Base-by-base conservation (phyloP, 1,140 invertebrate species). In the Lordiphosa mommai region DNA sequence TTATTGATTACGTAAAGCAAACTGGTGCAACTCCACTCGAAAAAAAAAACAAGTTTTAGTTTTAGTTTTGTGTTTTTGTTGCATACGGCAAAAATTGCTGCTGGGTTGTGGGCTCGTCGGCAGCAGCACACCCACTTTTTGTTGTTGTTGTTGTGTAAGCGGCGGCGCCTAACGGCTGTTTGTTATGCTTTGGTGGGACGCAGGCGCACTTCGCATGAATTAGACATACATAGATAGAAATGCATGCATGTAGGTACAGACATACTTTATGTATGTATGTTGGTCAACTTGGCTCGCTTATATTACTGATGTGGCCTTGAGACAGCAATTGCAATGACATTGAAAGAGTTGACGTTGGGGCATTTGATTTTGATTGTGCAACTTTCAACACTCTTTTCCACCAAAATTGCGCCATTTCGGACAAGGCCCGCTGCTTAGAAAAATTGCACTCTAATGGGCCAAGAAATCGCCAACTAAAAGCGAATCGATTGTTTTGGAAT, bases 251-350 rank as follows among this genome's bases (percentile, higher is more conserved):
- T 48, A 33, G 46, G 30, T 40, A 23, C 14, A 41, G 12, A 30
- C 10, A 13, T 27, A 29, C 49, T 17, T 29, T 20, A 36, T 36
- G 16, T 51, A 40, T 60, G 37, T 48, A 61, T 58, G 67, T 58
- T 76, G 76, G 76, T 53, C 76, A 76, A 59, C 57, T 55, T 76
- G 76, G 41, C 53, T 12, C 10, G n/a, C n/a, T 43, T 27, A 33
- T 36, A 43, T 43, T 30, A 37, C 38, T 46, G 30, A 59, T 53
- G 65, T 60, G 65, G 71, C 76, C 76, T 80, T 80, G 71, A 72
- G 32, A 50, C 51, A 74, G 74, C 61, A 67, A 56, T 67, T 71
- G 66, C 56, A 82, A 68, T 82, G 76, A 76, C 76, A 80, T 82
- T 84, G 76, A 80, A 84, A 80, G 61, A 71, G 53, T 41, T 53